These are phyloP conservation scores for Psittacula echo DNA, from an alignment of 2,797 vertebrate species.

Conservation along the genomic window DNA sequence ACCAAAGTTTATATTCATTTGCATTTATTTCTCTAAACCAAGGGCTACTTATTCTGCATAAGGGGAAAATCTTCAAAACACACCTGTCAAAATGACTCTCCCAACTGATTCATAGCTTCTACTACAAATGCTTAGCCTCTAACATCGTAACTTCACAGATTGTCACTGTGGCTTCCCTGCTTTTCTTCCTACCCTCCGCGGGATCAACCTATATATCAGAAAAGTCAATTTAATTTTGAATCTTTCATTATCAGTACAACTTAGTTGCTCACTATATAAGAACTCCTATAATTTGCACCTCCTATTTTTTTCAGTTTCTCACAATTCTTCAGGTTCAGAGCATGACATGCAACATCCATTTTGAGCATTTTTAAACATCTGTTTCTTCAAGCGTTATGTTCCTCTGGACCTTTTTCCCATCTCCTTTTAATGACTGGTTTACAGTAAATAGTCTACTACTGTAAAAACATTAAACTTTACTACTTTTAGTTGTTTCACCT, in stretches of 20 bases:
- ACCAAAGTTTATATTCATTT: not conserved
- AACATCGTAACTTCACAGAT: not conserved
- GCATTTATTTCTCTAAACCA: not conserved
- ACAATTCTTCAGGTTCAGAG: not conserved
- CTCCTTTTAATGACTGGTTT: not conserved
- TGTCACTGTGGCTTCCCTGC: not conserved
- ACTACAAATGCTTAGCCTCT: not conserved
- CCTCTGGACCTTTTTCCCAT: not conserved
- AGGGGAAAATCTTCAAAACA: not conserved
- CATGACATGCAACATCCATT: not conserved
- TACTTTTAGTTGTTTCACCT: not conserved
- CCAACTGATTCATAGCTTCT: not conserved
- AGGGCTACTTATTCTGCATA: not conserved
- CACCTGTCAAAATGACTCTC: not conserved
- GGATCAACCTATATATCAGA: not conserved
- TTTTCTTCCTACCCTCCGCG: not conserved
- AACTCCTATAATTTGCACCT: not conserved
- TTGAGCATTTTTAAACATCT: not conserved
- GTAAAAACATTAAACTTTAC: not conserved
- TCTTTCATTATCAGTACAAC: not conserved
- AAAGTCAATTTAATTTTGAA: not conserved
- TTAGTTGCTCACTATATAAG: not conserved
- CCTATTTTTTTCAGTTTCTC: not conserved
- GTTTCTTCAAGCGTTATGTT: not conserved
- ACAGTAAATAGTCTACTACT: not conserved